Conservation (phyloP, 1,140 invertebrate genomes). For the Latrodectus geometricus region DNA sequence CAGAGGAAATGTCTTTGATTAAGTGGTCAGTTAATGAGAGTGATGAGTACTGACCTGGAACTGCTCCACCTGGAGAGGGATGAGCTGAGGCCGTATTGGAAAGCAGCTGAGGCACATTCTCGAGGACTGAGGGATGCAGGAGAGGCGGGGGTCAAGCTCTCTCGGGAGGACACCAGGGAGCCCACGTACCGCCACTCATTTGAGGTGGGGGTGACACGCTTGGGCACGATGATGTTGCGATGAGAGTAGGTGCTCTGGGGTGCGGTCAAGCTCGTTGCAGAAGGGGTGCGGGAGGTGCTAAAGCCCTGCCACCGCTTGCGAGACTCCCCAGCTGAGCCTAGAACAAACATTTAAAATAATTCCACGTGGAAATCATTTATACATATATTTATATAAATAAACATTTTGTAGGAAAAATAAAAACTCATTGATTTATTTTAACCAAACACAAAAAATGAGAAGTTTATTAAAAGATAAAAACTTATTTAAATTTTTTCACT, state of each 20-base stretch:
- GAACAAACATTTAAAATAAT: no score
- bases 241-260: conserved; percentile 71
- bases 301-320: conserved; percentile 76
- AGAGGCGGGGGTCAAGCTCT: conserved; percentile 65
- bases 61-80: conserved; percentile 85
- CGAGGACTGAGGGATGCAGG: conserved; percentile 63
- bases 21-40: no score
- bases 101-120: conserved; percentile 38
- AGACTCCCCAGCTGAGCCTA: conserved; percentile 43
- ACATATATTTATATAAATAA: no score
- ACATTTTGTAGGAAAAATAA: no score
- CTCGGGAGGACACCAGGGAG: conserved; percentile 64
- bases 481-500: no score
- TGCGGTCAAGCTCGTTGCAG: conserved; percentile 74
- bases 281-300: conserved; percentile 80
- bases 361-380: no score
- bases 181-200: conserved; percentile 62
- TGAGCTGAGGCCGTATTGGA: conserved; percentile 46
- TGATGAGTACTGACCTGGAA: conserved; percentile 68
- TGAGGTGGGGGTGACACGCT: conserved; percentile 39
- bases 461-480: no score
- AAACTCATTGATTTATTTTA: no score
- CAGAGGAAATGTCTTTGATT: no score
- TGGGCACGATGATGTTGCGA: conserved; percentile 66
- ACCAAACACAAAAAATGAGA: no score